These are phyloP conservation scores for Serilophus lunatus DNA, from an alignment of 2,113 vertebrate species.

Conservation along the genomic window DNA sequence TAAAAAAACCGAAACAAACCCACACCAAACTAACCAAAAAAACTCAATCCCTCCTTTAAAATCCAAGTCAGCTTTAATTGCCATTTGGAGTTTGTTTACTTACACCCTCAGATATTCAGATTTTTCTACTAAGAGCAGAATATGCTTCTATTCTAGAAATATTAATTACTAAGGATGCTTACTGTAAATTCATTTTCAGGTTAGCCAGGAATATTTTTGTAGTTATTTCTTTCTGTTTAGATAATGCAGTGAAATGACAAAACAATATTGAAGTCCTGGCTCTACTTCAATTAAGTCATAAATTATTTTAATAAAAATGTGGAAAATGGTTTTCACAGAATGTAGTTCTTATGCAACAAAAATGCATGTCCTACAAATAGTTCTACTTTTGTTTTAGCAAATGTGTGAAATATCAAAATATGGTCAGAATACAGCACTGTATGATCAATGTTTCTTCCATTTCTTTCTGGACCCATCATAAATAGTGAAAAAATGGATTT, in stretches of 20 bases:
- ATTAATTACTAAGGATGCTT: not conserved
- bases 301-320: not conserved
- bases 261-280: not conserved
- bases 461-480: not conserved
- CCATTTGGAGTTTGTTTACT: not conserved
- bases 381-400: not conserved
- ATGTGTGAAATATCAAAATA: not conserved
- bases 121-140: not conserved
- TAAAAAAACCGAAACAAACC: not conserved
- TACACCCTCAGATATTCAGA: not conserved
- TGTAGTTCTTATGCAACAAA: not conserved
- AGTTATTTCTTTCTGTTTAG: not conserved
- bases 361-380: not conserved
- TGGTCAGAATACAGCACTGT: not conserved
- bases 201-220: not conserved
- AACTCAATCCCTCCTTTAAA: not conserved
- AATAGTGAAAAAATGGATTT: not conserved
- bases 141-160: not conserved
- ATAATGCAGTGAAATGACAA: not conserved
- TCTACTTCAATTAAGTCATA: not conserved
- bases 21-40: not conserved
- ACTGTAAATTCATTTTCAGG: not conserved
- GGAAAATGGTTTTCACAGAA: not conserved
- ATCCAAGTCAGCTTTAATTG: not conserved
- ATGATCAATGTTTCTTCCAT: not conserved